Conservation (phyloP, 64 coral and sea anemone genomes). For the Platygyra sinensis region DNA sequence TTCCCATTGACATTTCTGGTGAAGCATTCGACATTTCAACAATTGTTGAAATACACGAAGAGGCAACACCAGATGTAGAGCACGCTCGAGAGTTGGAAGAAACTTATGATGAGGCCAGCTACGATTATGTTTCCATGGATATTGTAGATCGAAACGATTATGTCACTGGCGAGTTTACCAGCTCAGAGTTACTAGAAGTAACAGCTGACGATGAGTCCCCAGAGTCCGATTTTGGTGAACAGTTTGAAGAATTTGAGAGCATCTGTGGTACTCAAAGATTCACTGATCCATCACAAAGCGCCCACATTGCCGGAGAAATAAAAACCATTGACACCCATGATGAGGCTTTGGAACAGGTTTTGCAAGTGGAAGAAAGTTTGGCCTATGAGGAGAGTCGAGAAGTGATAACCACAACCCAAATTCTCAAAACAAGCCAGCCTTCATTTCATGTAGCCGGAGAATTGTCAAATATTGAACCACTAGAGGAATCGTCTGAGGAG, state of each 20-base stretch:
- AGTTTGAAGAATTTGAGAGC: constrained; percentile 22
- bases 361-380: background rate
- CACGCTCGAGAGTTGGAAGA: background rate
- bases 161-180: background rate
- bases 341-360: background rate
- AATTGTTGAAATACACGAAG: background rate
- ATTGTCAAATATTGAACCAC: constrained; percentile 1
- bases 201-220: constrained; percentile 19
- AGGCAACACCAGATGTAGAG: background rate
- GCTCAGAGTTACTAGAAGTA: background rate
- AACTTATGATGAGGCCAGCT: background rate
- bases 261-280: background rate
- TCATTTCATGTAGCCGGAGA: constrained; percentile 14
- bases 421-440: background rate
- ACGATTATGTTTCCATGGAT: background rate
- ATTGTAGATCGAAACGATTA: background rate
- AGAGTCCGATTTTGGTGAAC: constrained; percentile 16
- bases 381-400: background rate
- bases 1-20: background rate
- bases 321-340: background rate
- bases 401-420: background rate
- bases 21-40: background rate
- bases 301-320: constrained; percentile 15
- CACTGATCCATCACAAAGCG: background rate
- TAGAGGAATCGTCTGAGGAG: constrained; percentile 22